phyloP scores from a whole-genome alignment of 1,140 invertebrate genomes.

The Brachionus calyciflorus region DNA sequence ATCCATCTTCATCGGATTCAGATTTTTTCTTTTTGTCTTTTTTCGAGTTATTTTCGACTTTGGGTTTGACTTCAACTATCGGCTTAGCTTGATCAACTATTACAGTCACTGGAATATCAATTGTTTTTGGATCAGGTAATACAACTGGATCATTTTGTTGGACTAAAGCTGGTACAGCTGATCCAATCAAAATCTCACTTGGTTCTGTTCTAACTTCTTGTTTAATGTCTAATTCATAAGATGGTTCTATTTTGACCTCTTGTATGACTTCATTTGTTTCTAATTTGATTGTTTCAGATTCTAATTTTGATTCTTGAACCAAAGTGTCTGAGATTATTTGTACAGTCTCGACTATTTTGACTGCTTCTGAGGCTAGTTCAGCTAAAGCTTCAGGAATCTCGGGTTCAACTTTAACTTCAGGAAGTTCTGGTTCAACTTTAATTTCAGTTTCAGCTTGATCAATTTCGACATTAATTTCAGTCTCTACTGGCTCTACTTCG shows the following conservation, averaged over 20 bases:
- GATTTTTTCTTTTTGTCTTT: not conserved
- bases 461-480: not conserved
- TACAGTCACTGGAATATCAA: not conserved
- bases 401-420: too few species aligned
- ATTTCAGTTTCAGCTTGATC: too few species aligned
- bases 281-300: not conserved
- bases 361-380: too few species aligned
- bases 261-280: not conserved
- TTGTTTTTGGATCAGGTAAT: not conserved
- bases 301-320: not conserved
- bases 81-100: not conserved
- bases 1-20: not conserved
- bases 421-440: not conserved
- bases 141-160: constrained; percentile 36
- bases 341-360: not conserved
- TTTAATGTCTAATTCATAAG: not conserved
- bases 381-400: not conserved
- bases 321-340: not conserved
- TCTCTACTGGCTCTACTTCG: not conserved
- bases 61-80: not conserved
- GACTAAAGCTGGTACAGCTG: not conserved
- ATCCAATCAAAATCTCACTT: not conserved
- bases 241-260: not conserved
- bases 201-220: not conserved
- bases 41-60: not conserved